phyloP scores from a whole-genome alignment of 2,113 vertebrate species.

The Halcyon malimbica region DNA sequence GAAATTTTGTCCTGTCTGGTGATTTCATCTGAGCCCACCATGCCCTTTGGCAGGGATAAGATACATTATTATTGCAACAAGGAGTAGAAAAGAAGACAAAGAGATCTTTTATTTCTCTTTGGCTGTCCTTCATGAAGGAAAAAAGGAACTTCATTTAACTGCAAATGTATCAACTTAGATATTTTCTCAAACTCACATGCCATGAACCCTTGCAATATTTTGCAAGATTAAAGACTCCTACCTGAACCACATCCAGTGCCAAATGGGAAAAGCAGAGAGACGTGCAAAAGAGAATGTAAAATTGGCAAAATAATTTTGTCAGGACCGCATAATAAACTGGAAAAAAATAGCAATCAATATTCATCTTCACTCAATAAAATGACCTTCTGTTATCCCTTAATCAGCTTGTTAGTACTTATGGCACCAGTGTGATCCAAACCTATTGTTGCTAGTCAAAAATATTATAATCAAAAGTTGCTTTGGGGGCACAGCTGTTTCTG shows the following conservation, averaged over 20 bases:
- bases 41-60: not conserved
- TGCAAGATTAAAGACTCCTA: not conserved
- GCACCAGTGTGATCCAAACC: not conserved
- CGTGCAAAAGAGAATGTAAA: rapidly evolving
- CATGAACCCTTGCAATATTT: not conserved
- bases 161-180: not conserved
- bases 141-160: not conserved
- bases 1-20: not conserved
- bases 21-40: not conserved
- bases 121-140: not conserved
- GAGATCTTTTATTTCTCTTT: not conserved
- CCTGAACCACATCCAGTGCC: not conserved
- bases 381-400: not conserved
- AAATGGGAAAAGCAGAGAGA: not conserved
- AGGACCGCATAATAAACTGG: not conserved
- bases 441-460: not conserved
- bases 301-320: not conserved
- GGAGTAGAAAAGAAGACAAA: not conserved
- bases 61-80: not conserved
- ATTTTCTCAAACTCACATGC: not conserved
- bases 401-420: not conserved
- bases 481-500: not conserved
- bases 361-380: not conserved
- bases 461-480: not conserved
- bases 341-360: not conserved